Conservation (phyloP, 1,140 invertebrate species). For the Trichonephila clavata region DNA sequence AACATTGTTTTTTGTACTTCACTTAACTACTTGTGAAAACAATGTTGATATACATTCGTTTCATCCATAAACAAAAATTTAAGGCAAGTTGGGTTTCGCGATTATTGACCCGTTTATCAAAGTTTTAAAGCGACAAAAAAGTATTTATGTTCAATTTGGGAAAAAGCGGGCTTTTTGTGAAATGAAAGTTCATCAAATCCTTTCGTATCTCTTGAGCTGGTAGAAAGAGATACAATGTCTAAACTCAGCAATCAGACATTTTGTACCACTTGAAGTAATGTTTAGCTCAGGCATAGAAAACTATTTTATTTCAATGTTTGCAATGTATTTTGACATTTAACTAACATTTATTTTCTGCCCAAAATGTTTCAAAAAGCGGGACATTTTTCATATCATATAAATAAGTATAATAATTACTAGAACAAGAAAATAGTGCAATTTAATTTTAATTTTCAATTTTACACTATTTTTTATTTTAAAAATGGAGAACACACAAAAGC, state of each 20-base stretch:
- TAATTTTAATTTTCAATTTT: too few relatives aligned
- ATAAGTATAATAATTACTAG: too few relatives aligned
- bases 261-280: neutral
- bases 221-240: neutral
- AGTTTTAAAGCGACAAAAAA: conserved; percentile 53
- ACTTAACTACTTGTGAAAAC: conserved; percentile 8
- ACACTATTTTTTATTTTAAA: too few relatives aligned
- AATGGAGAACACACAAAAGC: too few relatives aligned
- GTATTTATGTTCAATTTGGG: conserved; percentile 66
- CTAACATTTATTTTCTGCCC: too few relatives aligned
- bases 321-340: too few relatives aligned
- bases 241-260: conserved; percentile 20
- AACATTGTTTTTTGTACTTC: neutral
- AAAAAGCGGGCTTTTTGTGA: conserved; percentile 29
- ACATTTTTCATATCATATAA: too few relatives aligned
- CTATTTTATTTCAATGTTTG: too few relatives aligned
- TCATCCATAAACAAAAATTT: conserved; percentile 40
- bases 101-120: conserved; percentile 63
- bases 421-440: too few relatives aligned
- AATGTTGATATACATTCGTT: neutral
- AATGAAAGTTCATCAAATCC: conserved; percentile 41
- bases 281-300: too few relatives aligned
- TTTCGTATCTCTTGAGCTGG: neutral
- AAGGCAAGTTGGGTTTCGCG: conserved; percentile 36
- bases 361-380: too few relatives aligned